Evolutionary conservation across 2,797 vertebrate genomes (phyloP), one percentile per base, ranked within the genome.

Genomic region (Falco naumanni): DNA sequence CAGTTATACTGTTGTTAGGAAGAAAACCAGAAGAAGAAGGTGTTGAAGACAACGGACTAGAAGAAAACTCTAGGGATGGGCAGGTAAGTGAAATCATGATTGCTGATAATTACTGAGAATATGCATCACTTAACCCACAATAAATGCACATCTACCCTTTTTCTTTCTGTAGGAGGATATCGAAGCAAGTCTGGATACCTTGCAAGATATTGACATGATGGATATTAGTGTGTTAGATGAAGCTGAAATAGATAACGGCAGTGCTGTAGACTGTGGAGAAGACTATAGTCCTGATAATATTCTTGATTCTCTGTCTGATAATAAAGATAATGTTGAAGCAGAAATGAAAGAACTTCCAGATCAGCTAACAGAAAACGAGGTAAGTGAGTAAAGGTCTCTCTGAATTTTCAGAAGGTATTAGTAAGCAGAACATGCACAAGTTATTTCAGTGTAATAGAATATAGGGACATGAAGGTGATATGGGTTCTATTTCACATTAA

Each of bases 161-260:
- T 75, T 63, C 37, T 70, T n/a, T 39, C 39, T 66, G 5, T 79
- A 99, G 99, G 99, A 99, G 29, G 99, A 99, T 45, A 97, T 97
- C 7, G 99, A 99, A 84, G 98, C 98, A 22, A 98, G 98, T 11
- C 96, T 98, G n/a, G 99, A 99, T 57, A 99, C 98, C 81, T 97
- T 99, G 95, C 99, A 99, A 81, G 99, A 99, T 43, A 99, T 99
- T 95, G 99, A 99, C 96, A 99, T 99, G 97, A 98, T 99, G 93
- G 99, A 99, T 93, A 99, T 99, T 97, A 99, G 98, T 12, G 98
- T 99, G 6, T 93, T 99, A 75, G 99, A 99, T 64, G 99, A 99
- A 79, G 99, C 99, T 0, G 99, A 99, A 69, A 99, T 99, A 22
- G 99, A 99, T 70, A 99, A 98, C 0, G 97, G 98, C 54, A 98